Conservation (phyloP, 2,797 vertebrate genomes). For the Glyptemys insculpta region DNA sequence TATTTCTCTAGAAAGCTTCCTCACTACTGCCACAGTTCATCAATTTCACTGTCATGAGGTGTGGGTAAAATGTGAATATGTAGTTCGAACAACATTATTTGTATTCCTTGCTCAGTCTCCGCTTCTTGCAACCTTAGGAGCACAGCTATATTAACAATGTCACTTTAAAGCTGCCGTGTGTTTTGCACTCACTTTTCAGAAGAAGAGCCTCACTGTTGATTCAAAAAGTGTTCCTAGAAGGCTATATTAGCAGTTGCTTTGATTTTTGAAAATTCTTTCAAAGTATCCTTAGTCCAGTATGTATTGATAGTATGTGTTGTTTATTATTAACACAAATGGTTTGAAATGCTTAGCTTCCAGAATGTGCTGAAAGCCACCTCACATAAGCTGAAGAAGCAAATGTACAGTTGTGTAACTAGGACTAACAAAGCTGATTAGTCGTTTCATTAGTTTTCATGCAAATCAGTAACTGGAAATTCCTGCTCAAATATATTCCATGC, state of each 20-base stretch:
- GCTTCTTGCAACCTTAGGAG: background rate
- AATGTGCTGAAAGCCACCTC: background rate
- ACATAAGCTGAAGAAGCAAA: background rate
- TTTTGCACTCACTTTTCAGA: background rate
- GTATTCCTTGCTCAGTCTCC: background rate
- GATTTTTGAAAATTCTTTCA: background rate
- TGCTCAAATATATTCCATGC: background rate
- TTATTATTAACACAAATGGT: background rate
- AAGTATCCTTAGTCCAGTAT: background rate
- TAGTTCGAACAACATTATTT: background rate
- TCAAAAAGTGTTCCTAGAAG: background rate
- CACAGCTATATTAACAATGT: background rate
- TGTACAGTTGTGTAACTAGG: background rate
- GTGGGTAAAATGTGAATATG: fast-evolving
- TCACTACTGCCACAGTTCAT: background rate
- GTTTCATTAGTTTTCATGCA: background rate
- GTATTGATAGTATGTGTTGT: fast-evolving
- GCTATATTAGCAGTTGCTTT: background rate
- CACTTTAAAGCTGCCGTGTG: background rate
- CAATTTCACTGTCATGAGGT: background rate
- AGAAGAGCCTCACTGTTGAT: background rate
- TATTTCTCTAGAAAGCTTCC: background rate
- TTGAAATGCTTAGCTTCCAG: background rate
- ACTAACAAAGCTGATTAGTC: background rate
- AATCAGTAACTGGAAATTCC: background rate